These are phyloP conservation scores for Callopanchax toddi DNA, from an alignment of 2,113 vertebrate genomes.

Conservation along the genomic window DNA sequence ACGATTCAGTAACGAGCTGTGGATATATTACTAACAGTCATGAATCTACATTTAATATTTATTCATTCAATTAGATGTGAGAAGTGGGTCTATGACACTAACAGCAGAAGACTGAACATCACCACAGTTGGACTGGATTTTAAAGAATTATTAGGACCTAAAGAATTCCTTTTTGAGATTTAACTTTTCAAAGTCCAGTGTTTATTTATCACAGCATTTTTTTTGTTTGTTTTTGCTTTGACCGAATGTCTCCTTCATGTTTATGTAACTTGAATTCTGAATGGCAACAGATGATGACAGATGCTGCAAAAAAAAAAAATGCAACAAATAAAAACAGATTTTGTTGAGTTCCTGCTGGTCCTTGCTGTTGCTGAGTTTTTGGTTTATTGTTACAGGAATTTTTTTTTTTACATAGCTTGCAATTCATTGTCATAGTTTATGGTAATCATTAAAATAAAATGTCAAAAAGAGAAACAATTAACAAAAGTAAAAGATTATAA, in stretches of 20 bases:
- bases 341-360: too few species aligned
- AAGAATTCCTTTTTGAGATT: background rate
- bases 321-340: too few species aligned
- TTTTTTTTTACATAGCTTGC: too few species aligned
- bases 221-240: slow-evolving; percentile 1
- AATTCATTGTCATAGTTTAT: too few species aligned
- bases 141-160: background rate
- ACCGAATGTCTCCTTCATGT: background rate
- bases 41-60: slow-evolving; percentile 45
- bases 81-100: background rate
- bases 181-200: background rate
- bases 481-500: background rate
- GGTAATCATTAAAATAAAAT: too few species aligned
- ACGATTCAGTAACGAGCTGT: slow-evolving; percentile 39
- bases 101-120: background rate
- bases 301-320: too few species aligned
- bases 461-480: background rate
- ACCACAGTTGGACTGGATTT: background rate
- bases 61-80: slow-evolving; percentile 43
- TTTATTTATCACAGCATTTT: background rate
- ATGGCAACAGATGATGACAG: too few species aligned
- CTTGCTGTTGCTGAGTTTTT: too few species aligned
- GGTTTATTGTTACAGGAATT: too few species aligned
- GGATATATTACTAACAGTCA: slow-evolving; percentile 37
- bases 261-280: background rate